phyloP scores from a whole-genome alignment of 2,797 vertebrate species.

The Myotis planiceps region DNA sequence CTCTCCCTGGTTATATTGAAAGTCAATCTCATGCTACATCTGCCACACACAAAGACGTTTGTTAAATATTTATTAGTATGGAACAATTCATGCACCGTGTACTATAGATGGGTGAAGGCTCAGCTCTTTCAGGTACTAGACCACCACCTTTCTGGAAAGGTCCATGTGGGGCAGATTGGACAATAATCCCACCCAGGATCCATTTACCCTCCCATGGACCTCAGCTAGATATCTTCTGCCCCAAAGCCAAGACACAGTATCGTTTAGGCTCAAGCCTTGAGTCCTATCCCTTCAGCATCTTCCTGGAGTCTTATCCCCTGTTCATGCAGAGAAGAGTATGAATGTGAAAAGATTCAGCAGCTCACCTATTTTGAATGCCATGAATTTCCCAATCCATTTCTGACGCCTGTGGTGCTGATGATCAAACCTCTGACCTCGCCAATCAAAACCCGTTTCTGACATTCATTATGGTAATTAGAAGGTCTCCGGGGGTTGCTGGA shows the following conservation, averaged over 20 bases:
- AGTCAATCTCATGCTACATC: background rate
- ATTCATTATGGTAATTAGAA: background rate
- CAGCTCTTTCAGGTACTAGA: background rate
- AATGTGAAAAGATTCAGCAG: background rate
- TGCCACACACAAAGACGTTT: background rate
- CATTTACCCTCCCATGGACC: background rate
- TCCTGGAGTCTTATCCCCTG: background rate
- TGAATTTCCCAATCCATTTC: background rate
- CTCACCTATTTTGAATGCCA: background rate
- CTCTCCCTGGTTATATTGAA: background rate
- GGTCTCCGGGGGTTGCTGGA: background rate
- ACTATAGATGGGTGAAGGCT: background rate
- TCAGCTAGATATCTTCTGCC: background rate
- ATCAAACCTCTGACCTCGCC: background rate
- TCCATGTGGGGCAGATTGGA: background rate
- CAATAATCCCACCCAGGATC: background rate
- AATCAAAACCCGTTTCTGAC: conserved; percentile 1
- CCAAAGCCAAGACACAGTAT: background rate
- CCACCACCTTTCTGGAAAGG: background rate
- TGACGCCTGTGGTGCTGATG: background rate
- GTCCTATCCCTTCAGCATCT: background rate
- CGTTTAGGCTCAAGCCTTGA: background rate
- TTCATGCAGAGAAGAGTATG: background rate
- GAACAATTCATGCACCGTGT: background rate
- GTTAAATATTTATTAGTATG: background rate